Evolutionary conservation across 2,113 vertebrate species (phyloP), one percentile per base, ranked within the genome.

Genomic region (Oncorhynchus nerka): DNA sequence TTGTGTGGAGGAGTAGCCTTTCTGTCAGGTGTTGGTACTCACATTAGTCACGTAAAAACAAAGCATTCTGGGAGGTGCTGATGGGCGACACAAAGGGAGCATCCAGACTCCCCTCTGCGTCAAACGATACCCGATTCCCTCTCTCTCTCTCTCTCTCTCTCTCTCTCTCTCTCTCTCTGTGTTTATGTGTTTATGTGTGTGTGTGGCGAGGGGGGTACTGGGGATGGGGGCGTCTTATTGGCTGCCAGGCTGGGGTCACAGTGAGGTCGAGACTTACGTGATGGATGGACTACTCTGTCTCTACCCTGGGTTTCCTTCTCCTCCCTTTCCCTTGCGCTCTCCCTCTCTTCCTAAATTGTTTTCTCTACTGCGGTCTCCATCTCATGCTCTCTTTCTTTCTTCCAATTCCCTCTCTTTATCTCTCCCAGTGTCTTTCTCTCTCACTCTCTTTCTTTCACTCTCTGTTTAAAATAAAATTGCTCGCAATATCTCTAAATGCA

Each of bases 281-380:
- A 94, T 94, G 92, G 93, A 94, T 94, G 91, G 87, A 90, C 88
- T 81, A 75, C 64, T 79, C 71, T 86, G 88, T 89, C 86, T 89
- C 74, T 64, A 83, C 74, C 84, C 84, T 19, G 77, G 57, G 82
- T 65, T 77, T 74, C 77, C 75, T 73, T 71, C 79, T 81, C 71
- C 75, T 74, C 69, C 64, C 77, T 73, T 76, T 81, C 70, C 68
- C 32, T 68, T 22, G 48, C 45, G 15, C 26, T 61, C 45, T 69
- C 66, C 3, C 20, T 59, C 28, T 68, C 32, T n/a, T 39, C 26
- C 51, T 19, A 55, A 16, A 19, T 55, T 8, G 15, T 19, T 55
- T 55, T 64, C 61, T 22, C 24, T 64, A 11, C n/a, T 13, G 20
- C 12, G 22, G 61, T 22, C 61, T 64, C 61, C 11, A 26, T 22